Base-by-base conservation (phyloP, 2,113 vertebrate genomes). In the Colinus virginianus region DNA sequence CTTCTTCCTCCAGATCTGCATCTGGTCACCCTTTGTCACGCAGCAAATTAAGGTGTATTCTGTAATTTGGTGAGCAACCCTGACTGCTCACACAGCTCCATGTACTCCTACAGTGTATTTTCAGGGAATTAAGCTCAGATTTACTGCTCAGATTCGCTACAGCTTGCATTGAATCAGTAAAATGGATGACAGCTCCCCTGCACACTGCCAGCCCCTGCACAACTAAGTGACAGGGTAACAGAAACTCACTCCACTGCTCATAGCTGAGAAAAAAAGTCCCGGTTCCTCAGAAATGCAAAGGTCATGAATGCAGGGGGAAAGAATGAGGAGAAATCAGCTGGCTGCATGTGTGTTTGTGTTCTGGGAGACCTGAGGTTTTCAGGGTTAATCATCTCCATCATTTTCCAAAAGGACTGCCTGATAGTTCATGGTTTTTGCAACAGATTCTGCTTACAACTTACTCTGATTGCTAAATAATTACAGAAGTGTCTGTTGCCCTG, bases 391-490 rank as follows among this genome's bases (percentile, higher is more conserved):
- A 83, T 84, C 78, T 81, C 69, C 9, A 3, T 45, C n/a, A 3
- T 94, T 90, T 88, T 95, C 67, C 26, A 11, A 36, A 84, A 84
- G 49, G 45, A 26, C 61, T 75, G n/a, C 23, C 11, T 87, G 78
- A 34, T 81, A 67, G 84, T 82, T 87, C 78, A 38, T 90, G 74
- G n/a, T 79, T 85, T 90, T 61, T 95, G 88, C 84, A 93, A 72
- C 49, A 89, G 84, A 85, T 84, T 94, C 78, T 94, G 90, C 92
- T 90, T 82, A 48, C 83, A 88, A 17, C 56, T 91, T 83, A 45
- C 2, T 90, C 64, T 61, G 77, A 69, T 95, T 92, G 61, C 78
- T 83, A 77, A 94, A 95, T 88, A 94, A 82, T 92, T 90, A 42
- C 84, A 71, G 90, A 82, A 89, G 70, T 2, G 1, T 62, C 20